Evolutionary conservation across 2,113 vertebrate species (phyloP).

Genomic region (Vombatus ursinus): DNA sequence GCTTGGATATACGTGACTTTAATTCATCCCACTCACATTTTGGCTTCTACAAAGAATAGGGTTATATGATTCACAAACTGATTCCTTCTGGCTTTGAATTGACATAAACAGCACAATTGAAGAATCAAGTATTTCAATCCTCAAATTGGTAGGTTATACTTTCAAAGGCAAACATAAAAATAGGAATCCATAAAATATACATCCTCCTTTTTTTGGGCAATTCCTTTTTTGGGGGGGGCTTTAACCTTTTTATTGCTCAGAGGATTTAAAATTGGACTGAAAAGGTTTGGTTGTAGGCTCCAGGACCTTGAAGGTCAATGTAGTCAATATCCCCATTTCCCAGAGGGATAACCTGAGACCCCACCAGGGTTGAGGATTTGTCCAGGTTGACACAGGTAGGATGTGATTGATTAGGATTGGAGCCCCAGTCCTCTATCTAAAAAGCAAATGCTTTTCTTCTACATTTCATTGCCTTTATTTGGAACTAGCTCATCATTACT

Average conservation of each 20-base stretch:
- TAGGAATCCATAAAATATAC: not conserved
- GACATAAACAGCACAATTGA: not conserved
- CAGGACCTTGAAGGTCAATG: not conserved
- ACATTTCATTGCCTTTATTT: not conserved
- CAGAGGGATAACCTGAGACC: not conserved
- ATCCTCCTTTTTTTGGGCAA: constrained; percentile 9
- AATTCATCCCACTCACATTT: constrained; percentile 4
- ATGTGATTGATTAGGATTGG: not conserved
- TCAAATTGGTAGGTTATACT: constrained; percentile 6
- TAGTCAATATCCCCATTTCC: not conserved
- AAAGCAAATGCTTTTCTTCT: not conserved
- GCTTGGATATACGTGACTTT: not conserved
- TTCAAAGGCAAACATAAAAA: constrained; percentile 27
- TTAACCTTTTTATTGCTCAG: not conserved
- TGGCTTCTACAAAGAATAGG: constrained; percentile 37
- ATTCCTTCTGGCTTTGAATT: not conserved
- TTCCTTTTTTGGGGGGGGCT: not conserved
- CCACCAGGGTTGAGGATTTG: too few species aligned
- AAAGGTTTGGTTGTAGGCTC: not conserved
- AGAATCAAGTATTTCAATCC: not conserved
- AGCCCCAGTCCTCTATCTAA: not conserved
- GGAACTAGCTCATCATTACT: not conserved
- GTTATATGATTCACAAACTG: constrained; percentile 19
- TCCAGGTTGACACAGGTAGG: not conserved
- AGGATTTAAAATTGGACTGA: not conserved